Evolutionary conservation across 2,888 invertebrate species (phyloP), one percentile per base, ranked within the genome.

Genomic region (Eugnorisma glareosa): DNA sequence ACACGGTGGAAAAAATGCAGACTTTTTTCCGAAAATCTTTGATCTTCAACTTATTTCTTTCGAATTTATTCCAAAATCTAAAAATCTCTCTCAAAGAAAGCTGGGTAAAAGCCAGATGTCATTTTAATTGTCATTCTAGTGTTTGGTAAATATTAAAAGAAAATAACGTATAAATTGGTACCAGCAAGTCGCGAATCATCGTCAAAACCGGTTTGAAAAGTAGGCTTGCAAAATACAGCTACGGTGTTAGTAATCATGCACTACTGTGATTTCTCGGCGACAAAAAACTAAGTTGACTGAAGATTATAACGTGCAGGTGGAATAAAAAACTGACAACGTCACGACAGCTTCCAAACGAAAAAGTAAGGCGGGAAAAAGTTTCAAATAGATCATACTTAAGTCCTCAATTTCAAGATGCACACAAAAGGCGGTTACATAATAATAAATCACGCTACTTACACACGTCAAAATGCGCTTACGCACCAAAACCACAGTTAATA

Each of bases 181-280:
- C 87, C 86, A 86, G 85, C 91, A 90, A 91, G 83, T 89, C 88
- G 90, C 92, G 92, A 92, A 92, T 93, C 93, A 91, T 92, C 92
- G 86, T 86, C 57, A 82, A 89, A 96, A 96, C 96, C 95, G 95
- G 96, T 96, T 93, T 91, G 83, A 91, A 93, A 95, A 93, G 94
- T 94, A 93, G 94, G 94, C 94, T 95, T 93, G 95, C 95, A 93
- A 95, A 95, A 95, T 94, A 90, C 89, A 92, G 93, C 89, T 78
- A 90, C 84, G 79, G 87, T 87, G 84, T 87, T 88, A 82, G 86
- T 86, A 87, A 89, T 90, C 89, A 86, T 86, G 86, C 86, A 84
- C 81, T 87, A 89, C 88, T 87, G 89, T 88, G 86, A 87, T 88
- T 85, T 89, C 85, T 81, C 78, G 75, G 78, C 83, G 83, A 86